Evolutionary conservation across 2,797 vertebrate species (phyloP).

Genomic region (Etheostoma nigrum): DNA sequence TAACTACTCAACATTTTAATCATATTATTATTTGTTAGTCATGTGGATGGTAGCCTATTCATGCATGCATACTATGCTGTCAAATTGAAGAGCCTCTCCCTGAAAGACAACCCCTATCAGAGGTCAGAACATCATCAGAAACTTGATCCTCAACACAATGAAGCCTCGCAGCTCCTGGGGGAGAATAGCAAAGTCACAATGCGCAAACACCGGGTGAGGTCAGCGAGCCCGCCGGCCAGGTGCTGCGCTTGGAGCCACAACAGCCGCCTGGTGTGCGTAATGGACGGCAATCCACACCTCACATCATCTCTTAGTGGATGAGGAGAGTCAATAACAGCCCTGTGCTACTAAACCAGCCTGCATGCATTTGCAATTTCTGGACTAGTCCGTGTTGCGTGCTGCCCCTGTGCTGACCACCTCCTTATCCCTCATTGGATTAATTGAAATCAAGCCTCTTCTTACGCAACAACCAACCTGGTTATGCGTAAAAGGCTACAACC

Average conservation of each 20-base stretch:
- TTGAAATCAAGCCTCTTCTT: conserved; percentile 52
- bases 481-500: conserved; percentile 15
- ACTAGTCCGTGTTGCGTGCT: conserved; percentile 34
- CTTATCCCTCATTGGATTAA: conserved; percentile 50
- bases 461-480: conserved; percentile 50
- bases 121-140: conserved; percentile 64
- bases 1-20: neutral
- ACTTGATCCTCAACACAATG: conserved; percentile 54
- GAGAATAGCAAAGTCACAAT: conserved; percentile 43
- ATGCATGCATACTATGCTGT: conserved; percentile 20
- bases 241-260: conserved; percentile 45
- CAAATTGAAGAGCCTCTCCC: conserved; percentile 53
- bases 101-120: conserved; percentile 65
- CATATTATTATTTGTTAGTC: neutral
- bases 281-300: conserved; percentile 19
- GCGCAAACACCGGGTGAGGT: conserved; percentile 25
- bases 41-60: neutral
- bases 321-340: neutral
- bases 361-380: neutral
- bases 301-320: neutral
- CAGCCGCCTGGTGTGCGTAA: conserved; percentile 48
- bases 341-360: conserved; percentile 3
- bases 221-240: conserved; percentile 52
- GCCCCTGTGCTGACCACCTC: conserved; percentile 22
- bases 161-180: conserved; percentile 32